These are phyloP conservation scores for Panthera uncia DNA, from an alignment of 2,113 vertebrate species.

Conservation along the genomic window DNA sequence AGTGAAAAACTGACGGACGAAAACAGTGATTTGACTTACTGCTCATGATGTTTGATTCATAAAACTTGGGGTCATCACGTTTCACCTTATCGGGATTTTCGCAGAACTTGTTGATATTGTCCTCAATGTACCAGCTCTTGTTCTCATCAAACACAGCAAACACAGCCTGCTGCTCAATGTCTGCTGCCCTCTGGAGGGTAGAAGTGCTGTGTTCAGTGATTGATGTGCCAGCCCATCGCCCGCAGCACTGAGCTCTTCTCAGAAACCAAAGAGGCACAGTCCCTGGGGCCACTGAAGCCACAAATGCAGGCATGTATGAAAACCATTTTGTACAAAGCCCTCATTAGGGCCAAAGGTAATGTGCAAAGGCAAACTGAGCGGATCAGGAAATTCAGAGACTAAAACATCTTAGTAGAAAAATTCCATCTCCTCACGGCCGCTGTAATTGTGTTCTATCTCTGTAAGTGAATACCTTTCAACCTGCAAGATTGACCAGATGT, in stretches of 20 bases:
- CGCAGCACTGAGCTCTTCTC: not conserved
- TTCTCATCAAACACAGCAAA: conserved; percentile 97
- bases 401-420: not conserved
- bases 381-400: not conserved
- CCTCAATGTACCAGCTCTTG: conserved; percentile 97
- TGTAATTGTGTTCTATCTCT: not conserved
- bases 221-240: rapidly evolving
- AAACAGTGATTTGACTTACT: conserved; percentile 87
- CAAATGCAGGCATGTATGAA: not conserved
- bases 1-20: not conserved
- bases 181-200: conserved; percentile 90
- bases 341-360: not conserved
- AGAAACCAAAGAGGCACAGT: not conserved
- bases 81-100: conserved; percentile 87
- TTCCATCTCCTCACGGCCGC: not conserved
- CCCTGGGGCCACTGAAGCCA: not conserved
- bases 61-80: conserved; percentile 90
- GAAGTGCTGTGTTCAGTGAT: not conserved
- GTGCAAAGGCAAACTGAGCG: not conserved
- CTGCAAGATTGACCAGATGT: not conserved
- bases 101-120: conserved; percentile 91
- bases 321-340: not conserved
- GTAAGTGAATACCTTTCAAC: not conserved
- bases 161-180: conserved; percentile 93
- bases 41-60: conserved; percentile 95